phyloP scores from a whole-genome alignment of 2,888 invertebrate species.

The Ditula angustiorana region DNA sequence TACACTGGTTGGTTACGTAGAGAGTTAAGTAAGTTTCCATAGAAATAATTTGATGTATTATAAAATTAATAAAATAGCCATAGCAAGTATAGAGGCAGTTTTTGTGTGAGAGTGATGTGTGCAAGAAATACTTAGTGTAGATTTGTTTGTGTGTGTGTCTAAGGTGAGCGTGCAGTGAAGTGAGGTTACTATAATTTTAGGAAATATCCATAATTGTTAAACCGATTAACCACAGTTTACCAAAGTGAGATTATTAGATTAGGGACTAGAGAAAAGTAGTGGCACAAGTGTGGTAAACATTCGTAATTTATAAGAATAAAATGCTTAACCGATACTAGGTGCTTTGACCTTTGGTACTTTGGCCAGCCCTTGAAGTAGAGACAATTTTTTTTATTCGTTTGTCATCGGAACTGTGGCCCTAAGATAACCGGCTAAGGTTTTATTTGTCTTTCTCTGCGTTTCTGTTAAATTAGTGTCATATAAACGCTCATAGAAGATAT shows the following conservation, averaged over 20 bases:
- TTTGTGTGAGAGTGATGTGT: conserved; percentile 21
- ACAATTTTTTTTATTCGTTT: too few species aligned
- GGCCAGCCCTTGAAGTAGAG: too few species aligned
- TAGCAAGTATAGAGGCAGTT: conserved; percentile 21
- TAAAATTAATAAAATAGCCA: conserved; percentile 17
- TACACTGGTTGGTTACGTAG: too few species aligned
- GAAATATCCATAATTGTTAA: conserved; percentile 51
- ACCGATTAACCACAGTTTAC: conserved; percentile 85
- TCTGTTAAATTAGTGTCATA: too few species aligned
- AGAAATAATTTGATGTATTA: conserved; percentile 7
- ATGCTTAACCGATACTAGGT: conserved; percentile 3
- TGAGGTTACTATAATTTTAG: conserved; percentile 36
- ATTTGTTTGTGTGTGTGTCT: conserved; percentile 13
- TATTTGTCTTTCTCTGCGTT: too few species aligned
- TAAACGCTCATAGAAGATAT: too few species aligned
- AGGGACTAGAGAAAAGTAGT: conserved; percentile 47
- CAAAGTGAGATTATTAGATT: conserved; percentile 86
- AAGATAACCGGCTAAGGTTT: too few species aligned
- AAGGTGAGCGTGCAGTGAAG: conserved; percentile 27
- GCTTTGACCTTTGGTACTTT: not conserved
- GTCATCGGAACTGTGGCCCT: too few species aligned
- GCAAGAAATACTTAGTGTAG: conserved; percentile 10
- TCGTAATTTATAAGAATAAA: conserved; percentile 15
- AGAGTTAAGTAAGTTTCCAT: not conserved
- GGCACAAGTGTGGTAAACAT: conserved; percentile 20